Evolutionary conservation across 2,797 vertebrate species (phyloP), one percentile per base, ranked within the genome.

Genomic region (Megalops cyprinoides): DNA sequence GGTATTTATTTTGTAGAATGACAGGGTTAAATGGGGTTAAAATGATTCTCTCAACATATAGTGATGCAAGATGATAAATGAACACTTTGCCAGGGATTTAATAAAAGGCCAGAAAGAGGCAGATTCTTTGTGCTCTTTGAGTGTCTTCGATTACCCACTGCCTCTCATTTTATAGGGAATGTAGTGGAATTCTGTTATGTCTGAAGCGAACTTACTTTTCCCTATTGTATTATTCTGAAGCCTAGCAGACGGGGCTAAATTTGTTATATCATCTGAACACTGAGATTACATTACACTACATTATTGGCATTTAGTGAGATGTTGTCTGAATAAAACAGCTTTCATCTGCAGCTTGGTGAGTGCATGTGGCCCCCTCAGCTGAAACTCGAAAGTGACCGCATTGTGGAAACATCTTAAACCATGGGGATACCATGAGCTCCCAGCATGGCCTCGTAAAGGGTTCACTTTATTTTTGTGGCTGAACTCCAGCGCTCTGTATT

Each of bases 221-320:
- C 78, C 81, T 15, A 7, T 46, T 81, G 84, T 86, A 87, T 93
- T 94, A 94, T 94, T 93, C n/a, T 87, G 89, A 91, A 84, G 75
- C 84, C 78, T 82, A 75, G 84, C 88, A 92, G 90, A 88, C 88
- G 84, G 0, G 82, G 87, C 92, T 95, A 94, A 92, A 92, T 94
- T 93, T 87, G 87, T 91, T 90, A 85, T 94, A 92, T 93, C 90
- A 51, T 81, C 73, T 81, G 91, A 93, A 94, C 94, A 94, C 93
- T 62, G 78, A 85, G 87, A 89, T 86, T n/a, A n/a, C n/a, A n/a
- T n/a, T n/a, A n/a, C n/a, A n/a, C n/a, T n/a, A n/a, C n/a, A n/a
- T n/a, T n/a, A n/a, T n/a, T n/a, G n/a, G n/a, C n/a, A n/a, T n/a
- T n/a, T n/a, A 94, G 93, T 62, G 78, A 85, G 87, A 89, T 86